These are phyloP conservation scores for Clunio marinus DNA, from an alignment of 2,888 invertebrate genomes.

Conservation along the genomic window DNA sequence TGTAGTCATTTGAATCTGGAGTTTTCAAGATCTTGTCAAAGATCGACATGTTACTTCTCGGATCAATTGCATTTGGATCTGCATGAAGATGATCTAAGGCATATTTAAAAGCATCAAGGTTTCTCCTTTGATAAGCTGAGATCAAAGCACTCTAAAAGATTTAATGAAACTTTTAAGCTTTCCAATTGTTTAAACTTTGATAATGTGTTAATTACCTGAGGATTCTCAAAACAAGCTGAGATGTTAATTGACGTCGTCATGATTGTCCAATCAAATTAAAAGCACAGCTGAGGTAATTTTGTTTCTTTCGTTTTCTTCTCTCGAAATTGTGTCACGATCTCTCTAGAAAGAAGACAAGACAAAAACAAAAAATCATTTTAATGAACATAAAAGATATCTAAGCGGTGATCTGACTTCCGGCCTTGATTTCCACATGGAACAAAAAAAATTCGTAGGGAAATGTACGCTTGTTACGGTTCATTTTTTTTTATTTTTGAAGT, in stretches of 20 bases:
- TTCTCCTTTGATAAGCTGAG: conserved; percentile 24
- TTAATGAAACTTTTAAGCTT: conserved; percentile 25
- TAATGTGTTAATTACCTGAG: conserved; percentile 35
- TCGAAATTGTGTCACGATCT: neutral
- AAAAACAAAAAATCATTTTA: neutral
- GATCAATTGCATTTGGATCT: neutral
- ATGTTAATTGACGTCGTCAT: conserved; percentile 38
- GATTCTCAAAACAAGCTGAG: conserved; percentile 36
- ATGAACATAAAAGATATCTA: conserved; percentile 16
- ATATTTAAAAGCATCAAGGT: conserved; percentile 16
- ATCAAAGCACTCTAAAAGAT: conserved; percentile 29
- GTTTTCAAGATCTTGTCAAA: conserved; percentile 15
- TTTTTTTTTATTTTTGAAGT: no score
- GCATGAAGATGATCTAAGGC: conserved; percentile 17
- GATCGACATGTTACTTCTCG: neutral
- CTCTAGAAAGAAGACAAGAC: neutral
- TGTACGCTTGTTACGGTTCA: no score
- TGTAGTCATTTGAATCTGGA: conserved; percentile 6
- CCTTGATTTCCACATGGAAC: neutral
- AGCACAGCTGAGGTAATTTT: no score
- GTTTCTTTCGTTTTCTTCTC: no score
- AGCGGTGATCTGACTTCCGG: neutral
- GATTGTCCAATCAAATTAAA: conserved; percentile 9
- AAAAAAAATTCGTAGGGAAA: no score
- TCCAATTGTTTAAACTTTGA: no score